These are phyloP conservation scores for Drosophila paranaensis DNA, from an alignment of 2,888 invertebrate species.

Conservation along the genomic window DNA sequence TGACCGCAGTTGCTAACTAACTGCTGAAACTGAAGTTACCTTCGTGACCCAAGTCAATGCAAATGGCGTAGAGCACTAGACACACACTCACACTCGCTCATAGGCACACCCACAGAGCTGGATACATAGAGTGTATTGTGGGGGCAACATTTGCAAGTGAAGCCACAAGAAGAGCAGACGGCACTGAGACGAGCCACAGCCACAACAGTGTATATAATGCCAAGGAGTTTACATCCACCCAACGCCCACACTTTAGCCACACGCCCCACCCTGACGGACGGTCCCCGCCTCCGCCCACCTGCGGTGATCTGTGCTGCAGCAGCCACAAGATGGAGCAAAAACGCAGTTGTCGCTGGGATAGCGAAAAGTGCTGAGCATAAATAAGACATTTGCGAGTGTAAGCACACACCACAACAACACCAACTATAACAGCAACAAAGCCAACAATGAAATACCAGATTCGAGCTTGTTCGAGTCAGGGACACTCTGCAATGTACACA, in stretches of 20 bases:
- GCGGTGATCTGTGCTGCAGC: conserved; percentile 40
- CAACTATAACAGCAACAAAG: conserved; percentile 11
- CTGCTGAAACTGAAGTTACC: conserved; percentile 46
- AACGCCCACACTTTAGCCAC: neutral
- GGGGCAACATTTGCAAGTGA: conserved; percentile 59
- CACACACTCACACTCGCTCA: conserved; percentile 1
- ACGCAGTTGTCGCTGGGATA: conserved; percentile 63
- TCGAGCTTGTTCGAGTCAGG: neutral
- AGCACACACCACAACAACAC: conserved; percentile 49
- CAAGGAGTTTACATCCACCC: conserved; percentile 40
- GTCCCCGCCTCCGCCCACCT: neutral
- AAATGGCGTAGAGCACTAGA: conserved; percentile 24
- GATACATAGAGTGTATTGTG: conserved; percentile 29
- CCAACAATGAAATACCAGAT: neutral
- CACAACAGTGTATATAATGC: conserved; percentile 63
- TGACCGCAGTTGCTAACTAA: conserved; percentile 50
- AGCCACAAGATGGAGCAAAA: conserved; percentile 45
- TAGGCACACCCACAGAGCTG: conserved; percentile 21
- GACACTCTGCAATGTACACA: neutral
- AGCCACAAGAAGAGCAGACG: conserved; percentile 62
- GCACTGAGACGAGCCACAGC: conserved; percentile 41
- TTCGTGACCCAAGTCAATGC: conserved; percentile 44
- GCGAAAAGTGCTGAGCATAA: conserved; percentile 79
- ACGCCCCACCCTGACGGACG: neutral
- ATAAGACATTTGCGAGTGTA: conserved; percentile 79